A percentile compares a stretch with the other conserved stretches of the same genome.
These are phyloP conservation scores for Brachyhypopomus occidentalis DNA, from an alignment of 2,113 vertebrate species.

Conservation along the genomic window DNA sequence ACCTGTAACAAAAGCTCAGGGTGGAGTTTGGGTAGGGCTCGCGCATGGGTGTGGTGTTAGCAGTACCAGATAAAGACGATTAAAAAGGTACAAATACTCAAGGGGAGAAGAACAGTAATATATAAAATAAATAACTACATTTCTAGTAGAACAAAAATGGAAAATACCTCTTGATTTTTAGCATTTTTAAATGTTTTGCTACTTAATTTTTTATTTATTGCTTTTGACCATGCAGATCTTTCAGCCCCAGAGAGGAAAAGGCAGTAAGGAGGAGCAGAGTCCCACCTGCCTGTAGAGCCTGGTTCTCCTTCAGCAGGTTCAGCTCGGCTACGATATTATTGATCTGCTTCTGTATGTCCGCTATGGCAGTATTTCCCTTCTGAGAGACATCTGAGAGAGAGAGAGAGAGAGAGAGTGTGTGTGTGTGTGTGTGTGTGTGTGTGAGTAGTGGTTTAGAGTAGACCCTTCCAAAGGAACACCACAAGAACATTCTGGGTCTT, in stretches of 20 bases:
- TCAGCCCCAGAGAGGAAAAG: not conserved
- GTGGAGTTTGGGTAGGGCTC: no score
- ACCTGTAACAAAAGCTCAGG: no score
- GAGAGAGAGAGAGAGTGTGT: not conserved
- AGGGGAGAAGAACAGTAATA: no score
- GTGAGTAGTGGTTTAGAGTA: not conserved
- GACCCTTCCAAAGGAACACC: not conserved
- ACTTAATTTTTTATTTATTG: no score
- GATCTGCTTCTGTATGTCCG: conserved; percentile 82
- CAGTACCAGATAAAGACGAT: no score
- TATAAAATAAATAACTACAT: no score
- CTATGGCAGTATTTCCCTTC: conserved; percentile 75
- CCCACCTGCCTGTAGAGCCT: conserved; percentile 88
- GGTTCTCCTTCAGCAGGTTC: conserved; percentile 86
- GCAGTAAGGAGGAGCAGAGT: not conserved
- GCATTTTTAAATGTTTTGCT: no score
- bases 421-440: not conserved
- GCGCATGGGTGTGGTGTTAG: no score
- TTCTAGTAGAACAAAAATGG: no score
- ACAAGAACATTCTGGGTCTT: not conserved
- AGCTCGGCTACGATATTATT: conserved; percentile 83
- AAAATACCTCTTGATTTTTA: no score
- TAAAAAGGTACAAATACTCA: no score
- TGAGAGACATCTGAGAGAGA: conserved; percentile 23
- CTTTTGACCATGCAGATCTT: no score